Conservation (phyloP, 2,113 vertebrate genomes). For the Lethenteron reissneri region DNA sequence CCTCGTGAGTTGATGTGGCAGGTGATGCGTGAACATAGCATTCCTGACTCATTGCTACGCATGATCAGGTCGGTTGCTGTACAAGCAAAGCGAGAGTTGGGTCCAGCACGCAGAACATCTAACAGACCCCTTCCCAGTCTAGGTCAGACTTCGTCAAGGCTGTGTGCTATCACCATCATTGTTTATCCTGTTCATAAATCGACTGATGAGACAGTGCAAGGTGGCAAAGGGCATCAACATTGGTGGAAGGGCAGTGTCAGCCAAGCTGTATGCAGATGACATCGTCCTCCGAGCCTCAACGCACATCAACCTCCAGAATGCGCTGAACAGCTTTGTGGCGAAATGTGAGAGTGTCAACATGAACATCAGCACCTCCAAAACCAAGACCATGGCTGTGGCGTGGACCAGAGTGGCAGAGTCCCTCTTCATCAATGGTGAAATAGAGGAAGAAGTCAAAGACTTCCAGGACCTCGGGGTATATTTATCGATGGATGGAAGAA, state of each 20-base stretch:
- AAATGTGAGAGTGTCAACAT: constrained; percentile 4
- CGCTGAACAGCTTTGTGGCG: constrained; percentile 2
- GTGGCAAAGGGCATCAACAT: too few species aligned
- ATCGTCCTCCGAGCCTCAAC: background rate
- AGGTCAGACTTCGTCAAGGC: background rate
- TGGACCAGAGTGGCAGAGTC: constrained; percentile 6
- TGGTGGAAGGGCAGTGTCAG: too few species aligned
- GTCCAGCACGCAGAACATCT: background rate
- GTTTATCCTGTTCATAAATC: background rate
- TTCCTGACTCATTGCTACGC: background rate
- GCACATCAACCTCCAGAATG: background rate
- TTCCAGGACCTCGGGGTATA: constrained; percentile 8
- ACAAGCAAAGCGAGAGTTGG: background rate
- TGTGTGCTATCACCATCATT: background rate
- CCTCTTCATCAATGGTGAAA: constrained; percentile 6
- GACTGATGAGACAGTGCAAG: too few species aligned
- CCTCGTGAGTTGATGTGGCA: background rate
- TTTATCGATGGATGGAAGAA: constrained; percentile 3
- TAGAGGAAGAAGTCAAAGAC: background rate
- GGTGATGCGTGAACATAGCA: background rate
- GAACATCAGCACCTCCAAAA: constrained; percentile 9
- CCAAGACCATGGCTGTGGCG: constrained; percentile 4
- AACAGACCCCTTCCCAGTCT: background rate
- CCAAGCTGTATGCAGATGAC: background rate
- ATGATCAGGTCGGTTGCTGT: background rate